These are phyloP conservation scores for Opisthograptis luteolata DNA, from an alignment of 2,888 invertebrate genomes.

Conservation along the genomic window DNA sequence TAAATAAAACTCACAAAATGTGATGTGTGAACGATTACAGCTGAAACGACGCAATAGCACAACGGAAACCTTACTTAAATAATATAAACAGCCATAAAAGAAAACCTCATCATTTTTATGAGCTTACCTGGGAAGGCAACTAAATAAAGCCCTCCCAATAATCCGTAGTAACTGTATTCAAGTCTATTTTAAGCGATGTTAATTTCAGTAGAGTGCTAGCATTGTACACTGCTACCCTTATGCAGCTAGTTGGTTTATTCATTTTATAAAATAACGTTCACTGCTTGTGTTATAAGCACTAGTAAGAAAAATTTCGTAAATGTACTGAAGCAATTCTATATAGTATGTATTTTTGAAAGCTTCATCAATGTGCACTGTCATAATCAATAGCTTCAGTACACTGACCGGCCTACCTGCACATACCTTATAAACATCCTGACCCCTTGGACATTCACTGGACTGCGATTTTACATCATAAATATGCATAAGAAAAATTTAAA, in stretches of 20 bases:
- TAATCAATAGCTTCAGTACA: slow-evolving; percentile 12
- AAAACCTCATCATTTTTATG: too few relatives aligned
- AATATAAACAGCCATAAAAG: too few relatives aligned
- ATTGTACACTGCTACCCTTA: background rate
- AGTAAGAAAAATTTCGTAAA: too few relatives aligned
- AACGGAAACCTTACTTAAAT: too few relatives aligned
- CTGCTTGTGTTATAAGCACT: too few relatives aligned
- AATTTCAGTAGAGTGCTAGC: background rate
- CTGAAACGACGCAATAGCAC: too few relatives aligned
- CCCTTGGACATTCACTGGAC: slow-evolving; percentile 47
- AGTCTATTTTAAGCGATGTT: too few relatives aligned
- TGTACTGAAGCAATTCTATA: background rate
- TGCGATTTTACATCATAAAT: slow-evolving; percentile 31
- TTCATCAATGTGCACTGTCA: background rate
- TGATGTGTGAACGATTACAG: too few relatives aligned
- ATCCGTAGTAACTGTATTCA: too few relatives aligned
- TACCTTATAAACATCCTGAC: slow-evolving; percentile 44
- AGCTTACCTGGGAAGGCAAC: background rate
- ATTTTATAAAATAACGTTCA: too few relatives aligned
- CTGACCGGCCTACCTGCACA: slow-evolving; percentile 37
- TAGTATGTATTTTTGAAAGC: background rate
- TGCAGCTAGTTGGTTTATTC: background rate
- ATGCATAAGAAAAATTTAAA: slow-evolving; percentile 37
- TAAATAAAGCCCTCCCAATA: background rate
- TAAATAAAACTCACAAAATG: too few relatives aligned